Base-by-base conservation (phyloP, 2,797 vertebrate genomes). In the Propithecus deckenii region DNA sequence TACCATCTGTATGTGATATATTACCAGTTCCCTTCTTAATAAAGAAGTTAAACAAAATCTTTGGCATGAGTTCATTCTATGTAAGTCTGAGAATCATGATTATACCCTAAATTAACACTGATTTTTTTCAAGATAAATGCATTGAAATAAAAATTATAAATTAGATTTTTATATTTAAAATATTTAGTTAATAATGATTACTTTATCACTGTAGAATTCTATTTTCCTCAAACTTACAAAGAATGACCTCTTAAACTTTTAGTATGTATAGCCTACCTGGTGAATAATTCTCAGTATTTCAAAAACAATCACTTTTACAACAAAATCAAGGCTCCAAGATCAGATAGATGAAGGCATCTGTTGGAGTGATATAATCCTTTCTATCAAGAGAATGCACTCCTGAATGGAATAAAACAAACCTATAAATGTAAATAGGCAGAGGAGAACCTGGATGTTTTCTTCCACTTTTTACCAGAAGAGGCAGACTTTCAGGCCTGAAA, bases 401-500 rank as follows among this genome's bases (percentile, higher is more conserved):
- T 74, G 35, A 76, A 48, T 85, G 41, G 43, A 94, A n/a, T 76
- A 74, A 88, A 61, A 32, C n/a, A 93, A 83, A 78, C 0, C 2
- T 86, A 10, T 41, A 80, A 57, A 91, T 72, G 11, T 4, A 86
- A 72, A 90, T 22, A 84, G 32, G 8, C 25, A 91, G 67, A 67
- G n/a, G 3, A 91, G 11, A 94, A 59, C 1, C 0, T 13, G 69
- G 5, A 23, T 11, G 78, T 65, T 38, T 35, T 43, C 75, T 7
- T 15, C 65, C 25, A 18, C 25, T 71, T 91, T 88, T 85, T 86
- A 79, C n/a, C 81, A 43, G 20, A 75, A n/a, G 25, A 93, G 61
- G 65, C 22, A 87, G 14, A 72, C 22, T 57, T 57, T 95, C 52
- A 89, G 52, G 50, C 46, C 75, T 84, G 63, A 94, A 96, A 86